Conservation (phyloP, 2,113 vertebrate species). For the Siphamia tubifer region DNA sequence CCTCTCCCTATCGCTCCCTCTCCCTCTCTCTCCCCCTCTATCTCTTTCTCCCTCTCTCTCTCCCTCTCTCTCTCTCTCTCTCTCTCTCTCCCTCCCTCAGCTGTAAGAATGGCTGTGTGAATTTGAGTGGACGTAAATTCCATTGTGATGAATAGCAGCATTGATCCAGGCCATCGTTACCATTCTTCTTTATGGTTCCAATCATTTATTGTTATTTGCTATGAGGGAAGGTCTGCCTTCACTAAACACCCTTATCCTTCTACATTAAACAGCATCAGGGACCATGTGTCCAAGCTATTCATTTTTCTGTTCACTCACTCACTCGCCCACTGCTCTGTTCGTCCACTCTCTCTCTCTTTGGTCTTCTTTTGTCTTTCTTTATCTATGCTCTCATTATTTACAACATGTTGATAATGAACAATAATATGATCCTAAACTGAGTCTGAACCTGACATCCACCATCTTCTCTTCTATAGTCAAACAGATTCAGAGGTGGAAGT, state of each 20-base stretch:
- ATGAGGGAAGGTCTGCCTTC: constrained; percentile 21
- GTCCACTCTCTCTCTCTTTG: no score
- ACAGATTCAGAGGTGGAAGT: no score
- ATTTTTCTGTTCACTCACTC: neutral
- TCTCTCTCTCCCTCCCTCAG: neutral
- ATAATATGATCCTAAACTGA: no score
- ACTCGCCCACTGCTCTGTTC: no score
- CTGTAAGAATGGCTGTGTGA: constrained; percentile 4
- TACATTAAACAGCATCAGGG: neutral
- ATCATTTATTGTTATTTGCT: constrained; percentile 49
- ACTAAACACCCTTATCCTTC: constrained; percentile 22
- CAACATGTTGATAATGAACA: no score
- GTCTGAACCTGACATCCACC: no score
- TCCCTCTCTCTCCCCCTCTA: neutral
- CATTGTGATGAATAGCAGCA: constrained; percentile 42
- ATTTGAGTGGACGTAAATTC: constrained; percentile 37
- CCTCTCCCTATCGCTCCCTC: neutral
- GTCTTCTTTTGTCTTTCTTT: no score
- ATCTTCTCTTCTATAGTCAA: no score
- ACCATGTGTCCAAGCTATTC: neutral
- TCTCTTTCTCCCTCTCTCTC: neutral
- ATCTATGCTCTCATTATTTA: no score
- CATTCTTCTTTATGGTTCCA: constrained; percentile 11
- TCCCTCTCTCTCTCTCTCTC: neutral
- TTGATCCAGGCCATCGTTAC: constrained; percentile 30